These are phyloP conservation scores for Sphenopsis melanotis DNA, from an alignment of 2,797 vertebrate species.

Conservation along the genomic window DNA sequence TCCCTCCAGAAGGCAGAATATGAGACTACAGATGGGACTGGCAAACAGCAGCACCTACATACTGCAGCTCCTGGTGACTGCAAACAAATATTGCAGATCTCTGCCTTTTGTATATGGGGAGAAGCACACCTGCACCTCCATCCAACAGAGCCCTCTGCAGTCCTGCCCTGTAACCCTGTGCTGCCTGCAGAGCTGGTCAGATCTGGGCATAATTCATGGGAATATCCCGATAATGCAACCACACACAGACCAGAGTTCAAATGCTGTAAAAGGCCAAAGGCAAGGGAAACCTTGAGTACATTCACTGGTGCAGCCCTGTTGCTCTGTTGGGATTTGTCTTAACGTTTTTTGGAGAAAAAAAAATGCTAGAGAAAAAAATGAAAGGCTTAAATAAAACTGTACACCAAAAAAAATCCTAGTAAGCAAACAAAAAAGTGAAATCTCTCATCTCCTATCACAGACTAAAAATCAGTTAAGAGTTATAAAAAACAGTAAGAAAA, in stretches of 20 bases:
- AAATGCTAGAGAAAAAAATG: background rate
- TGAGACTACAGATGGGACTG: background rate
- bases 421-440: background rate
- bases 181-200: background rate
- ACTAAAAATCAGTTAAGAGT: background rate
- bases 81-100: background rate
- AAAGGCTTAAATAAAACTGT: background rate
- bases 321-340: background rate
- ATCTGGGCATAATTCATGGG: background rate
- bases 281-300: fast-evolving
- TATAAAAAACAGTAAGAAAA: background rate
- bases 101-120: background rate
- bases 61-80: background rate
- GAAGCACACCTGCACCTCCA: background rate
- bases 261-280: background rate
- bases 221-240: background rate
- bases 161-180: background rate
- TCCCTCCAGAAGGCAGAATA: background rate
- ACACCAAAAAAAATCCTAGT: too few species aligned
- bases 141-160: background rate
- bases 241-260: background rate
- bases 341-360: background rate
- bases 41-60: background rate
- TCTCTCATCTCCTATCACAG: background rate
- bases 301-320: background rate